Evolutionary conservation across 1,140 invertebrate species (phyloP), one percentile per base, ranked within the genome.

Genomic region (Anoplophora glabripennis): DNA sequence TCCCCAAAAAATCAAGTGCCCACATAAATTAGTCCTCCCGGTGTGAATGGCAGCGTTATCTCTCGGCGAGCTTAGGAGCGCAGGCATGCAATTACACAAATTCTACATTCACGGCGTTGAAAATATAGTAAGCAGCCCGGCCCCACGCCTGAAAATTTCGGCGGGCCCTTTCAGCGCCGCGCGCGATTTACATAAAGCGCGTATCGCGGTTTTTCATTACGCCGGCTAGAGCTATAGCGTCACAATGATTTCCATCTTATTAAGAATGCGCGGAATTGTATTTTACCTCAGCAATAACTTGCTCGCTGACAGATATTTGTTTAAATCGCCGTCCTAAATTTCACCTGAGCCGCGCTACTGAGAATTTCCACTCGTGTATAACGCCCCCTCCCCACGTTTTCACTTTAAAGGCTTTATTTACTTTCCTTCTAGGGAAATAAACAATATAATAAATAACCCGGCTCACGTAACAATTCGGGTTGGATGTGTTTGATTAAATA

Each of bases 251-350:
- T 64, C 62, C 65, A 67, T 67, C 63, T 65, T 65, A 67, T 67
- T 67, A 67, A 63, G 65, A 67, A 67, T 65, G 65, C 60, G 65
- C 56, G 65, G 60, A 63, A 67, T 67, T 67, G 65, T 65, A 67
- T 67, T 65, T 60, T 59, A 51, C 45, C 33, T 56, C 53, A 46
- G 55, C 53, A 53, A 57, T 61, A 61, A 61, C 54, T 59, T 63
- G 48, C 58, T 51, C 54, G 57, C 53, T 68, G 66, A 68, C 63
- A 65, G 66, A 60, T 61, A 68, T 68, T 68, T 63, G 60, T 57
- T 57, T 49, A 61, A 68, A 65, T 65, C 61, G 64, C 63, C 61
- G 46, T 34, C 40, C 44, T 61, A 61, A 61, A 61, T 61, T 55
- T 61, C 46, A 49, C 53, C 52, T 54, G 51, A 28, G 18, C 37